Evolutionary conservation across 1,140 invertebrate genomes (phyloP).

Genomic region (Zaprionus capensis): DNA sequence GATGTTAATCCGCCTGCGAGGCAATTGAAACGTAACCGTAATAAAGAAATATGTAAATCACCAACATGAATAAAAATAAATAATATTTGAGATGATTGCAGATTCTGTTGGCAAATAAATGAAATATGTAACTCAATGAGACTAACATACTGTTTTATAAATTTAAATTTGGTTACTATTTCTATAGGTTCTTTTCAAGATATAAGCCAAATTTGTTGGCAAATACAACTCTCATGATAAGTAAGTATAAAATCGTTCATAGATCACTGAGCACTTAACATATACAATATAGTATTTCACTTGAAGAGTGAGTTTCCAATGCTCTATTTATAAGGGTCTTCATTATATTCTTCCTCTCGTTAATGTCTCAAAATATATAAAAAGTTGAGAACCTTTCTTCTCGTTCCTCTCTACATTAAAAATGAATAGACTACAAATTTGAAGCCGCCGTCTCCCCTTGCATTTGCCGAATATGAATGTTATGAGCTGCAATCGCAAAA

Average conservation of each 20-base stretch:
- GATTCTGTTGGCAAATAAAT: neutral
- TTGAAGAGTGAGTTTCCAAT: too few relatives aligned
- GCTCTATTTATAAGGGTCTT: neutral
- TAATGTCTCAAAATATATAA: neutral
- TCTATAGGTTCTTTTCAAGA: too few relatives aligned
- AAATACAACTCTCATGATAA: too few relatives aligned
- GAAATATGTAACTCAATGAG: neutral
- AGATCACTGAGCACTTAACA: too few relatives aligned
- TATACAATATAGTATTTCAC: too few relatives aligned
- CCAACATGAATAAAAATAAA: neutral
- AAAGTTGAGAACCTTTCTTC: neutral
- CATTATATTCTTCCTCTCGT: neutral
- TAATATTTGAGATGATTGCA: neutral
- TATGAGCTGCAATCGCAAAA: slow-evolving; percentile 2
- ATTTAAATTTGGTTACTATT: too few relatives aligned
- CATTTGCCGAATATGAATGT: neutral
- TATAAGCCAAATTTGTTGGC: too few relatives aligned
- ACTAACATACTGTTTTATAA: too few relatives aligned
- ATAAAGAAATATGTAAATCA: neutral
- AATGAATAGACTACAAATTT: neutral
- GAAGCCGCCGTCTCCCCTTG: neutral
- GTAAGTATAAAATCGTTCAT: too few relatives aligned
- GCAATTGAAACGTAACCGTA: neutral
- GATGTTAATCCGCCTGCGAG: neutral
- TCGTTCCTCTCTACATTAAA: neutral